phyloP scores from a whole-genome alignment of 2,113 vertebrate genomes.

The Otus sunia region DNA sequence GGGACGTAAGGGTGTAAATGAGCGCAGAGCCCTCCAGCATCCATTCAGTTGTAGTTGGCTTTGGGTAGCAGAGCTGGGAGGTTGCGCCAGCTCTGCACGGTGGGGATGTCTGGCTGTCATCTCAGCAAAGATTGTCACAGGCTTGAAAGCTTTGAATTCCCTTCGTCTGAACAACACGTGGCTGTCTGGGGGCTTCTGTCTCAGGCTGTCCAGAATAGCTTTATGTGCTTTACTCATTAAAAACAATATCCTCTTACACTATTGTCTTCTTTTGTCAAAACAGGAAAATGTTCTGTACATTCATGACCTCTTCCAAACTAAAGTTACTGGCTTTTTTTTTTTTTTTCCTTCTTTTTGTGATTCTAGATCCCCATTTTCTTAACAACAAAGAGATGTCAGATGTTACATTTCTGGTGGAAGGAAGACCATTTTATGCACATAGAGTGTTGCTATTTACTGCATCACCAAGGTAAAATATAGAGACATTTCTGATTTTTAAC shows the following conservation, averaged over 20 bases:
- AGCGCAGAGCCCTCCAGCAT: neutral
- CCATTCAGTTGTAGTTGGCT: neutral
- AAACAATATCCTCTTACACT: neutral
- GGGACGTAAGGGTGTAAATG: neutral
- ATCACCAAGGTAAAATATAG: conserved; percentile 83
- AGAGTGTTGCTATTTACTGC: conserved; percentile 96
- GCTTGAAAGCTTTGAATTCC: neutral
- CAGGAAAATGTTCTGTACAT: neutral
- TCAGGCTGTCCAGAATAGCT: neutral
- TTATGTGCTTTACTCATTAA: neutral
- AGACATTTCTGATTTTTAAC: neutral
- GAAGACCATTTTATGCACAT: conserved; percentile 95
- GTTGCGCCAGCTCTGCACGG: neutral
- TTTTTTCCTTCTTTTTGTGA: conserved; percentile 1
- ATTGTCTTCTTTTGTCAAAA: neutral
- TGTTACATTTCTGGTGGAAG: conserved; percentile 96
- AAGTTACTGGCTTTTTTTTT: neutral
- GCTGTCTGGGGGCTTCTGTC: neutral
- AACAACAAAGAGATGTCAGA: conserved; percentile 99
- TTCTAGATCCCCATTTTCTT: conserved; percentile 94
- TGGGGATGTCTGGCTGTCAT: accelerated
- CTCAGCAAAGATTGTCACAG: neutral
- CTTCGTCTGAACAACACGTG: neutral
- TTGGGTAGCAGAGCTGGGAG: neutral
- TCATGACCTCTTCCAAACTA: neutral